phyloP scores from a whole-genome alignment of 2,888 invertebrate genomes.

The Serripes groenlandicus region DNA sequence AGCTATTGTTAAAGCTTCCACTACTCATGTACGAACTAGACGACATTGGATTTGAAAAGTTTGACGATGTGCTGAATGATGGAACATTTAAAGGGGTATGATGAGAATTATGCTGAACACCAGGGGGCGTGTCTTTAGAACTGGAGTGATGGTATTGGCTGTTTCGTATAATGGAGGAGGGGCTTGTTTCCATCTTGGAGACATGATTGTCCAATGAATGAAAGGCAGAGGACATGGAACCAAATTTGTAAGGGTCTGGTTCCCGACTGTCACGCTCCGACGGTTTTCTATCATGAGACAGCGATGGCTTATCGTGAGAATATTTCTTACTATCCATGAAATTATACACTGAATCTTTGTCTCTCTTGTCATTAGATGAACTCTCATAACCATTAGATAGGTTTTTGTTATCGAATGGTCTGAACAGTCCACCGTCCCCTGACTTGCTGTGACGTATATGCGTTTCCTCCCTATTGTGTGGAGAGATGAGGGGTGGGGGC shows the following conservation, averaged over 20 bases:
- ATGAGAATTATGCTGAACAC: conserved; percentile 25
- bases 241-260: conserved; percentile 37
- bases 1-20: background rate
- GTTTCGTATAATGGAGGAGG: conserved; percentile 3
- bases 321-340: conserved; percentile 40
- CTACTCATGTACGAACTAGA: background rate
- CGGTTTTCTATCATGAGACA: conserved; percentile 31
- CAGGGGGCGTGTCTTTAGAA: background rate
- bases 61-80: conserved; percentile 47
- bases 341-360: conserved; percentile 24
- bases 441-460: conserved; percentile 53
- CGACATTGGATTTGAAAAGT: conserved; percentile 13
- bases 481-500: conserved; percentile 68
- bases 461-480: conserved; percentile 51
- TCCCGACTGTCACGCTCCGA: conserved; percentile 33
- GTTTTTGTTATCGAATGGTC: conserved; percentile 78
- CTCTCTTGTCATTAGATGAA: conserved; percentile 8
- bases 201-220: conserved; percentile 58
- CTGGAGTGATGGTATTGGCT: conserved; percentile 10
- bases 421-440: conserved; percentile 71
- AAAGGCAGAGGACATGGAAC: conserved; percentile 62
- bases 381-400: conserved; percentile 67
- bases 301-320: conserved; percentile 25
- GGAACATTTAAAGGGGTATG: conserved; percentile 58
- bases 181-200: conserved; percentile 46